These are phyloP conservation scores for Sebastiscus tertius DNA, from an alignment of 2,797 vertebrate species.

Conservation along the genomic window DNA sequence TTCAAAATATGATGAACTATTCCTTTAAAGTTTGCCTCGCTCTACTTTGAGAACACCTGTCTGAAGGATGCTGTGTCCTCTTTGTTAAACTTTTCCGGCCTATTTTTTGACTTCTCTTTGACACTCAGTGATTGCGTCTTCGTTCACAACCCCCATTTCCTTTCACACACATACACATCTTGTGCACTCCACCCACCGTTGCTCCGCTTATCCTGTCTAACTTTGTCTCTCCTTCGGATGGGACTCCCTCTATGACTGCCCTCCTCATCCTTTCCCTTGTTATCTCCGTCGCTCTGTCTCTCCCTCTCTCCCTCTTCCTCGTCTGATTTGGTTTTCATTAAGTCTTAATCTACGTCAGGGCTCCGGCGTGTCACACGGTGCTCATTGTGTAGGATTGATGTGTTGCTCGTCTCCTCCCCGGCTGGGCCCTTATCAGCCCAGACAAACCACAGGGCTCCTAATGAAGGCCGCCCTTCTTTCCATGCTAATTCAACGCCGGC, in stretches of 20 bases:
- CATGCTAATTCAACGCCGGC: conserved; percentile 67
- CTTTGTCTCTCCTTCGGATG: conserved; percentile 36
- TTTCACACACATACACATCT: neutral
- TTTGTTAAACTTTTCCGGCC: neutral
- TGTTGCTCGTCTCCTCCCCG: conserved; percentile 53
- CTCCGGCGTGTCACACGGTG: conserved; percentile 63
- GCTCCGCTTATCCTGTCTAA: conserved; percentile 30
- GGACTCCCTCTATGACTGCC: conserved; percentile 31
- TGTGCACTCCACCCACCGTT: neutral
- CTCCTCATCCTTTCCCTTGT: conserved; percentile 21
- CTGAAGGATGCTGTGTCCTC: neutral
- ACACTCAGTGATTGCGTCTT: neutral
- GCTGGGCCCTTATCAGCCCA: conserved; percentile 72
- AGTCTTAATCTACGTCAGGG: conserved; percentile 74
- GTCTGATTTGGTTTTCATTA: conserved; percentile 79
- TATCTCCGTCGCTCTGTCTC: conserved; percentile 43
- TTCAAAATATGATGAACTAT: neutral
- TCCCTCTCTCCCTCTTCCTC: conserved; percentile 22
- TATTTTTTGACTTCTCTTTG: conserved; percentile 1
- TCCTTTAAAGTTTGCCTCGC: neutral
- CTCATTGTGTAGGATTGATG: conserved; percentile 78
- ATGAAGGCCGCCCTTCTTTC: conserved; percentile 67
- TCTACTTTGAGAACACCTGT: neutral
- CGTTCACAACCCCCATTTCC: neutral
- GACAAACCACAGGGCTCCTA: conserved; percentile 71